phyloP scores from a whole-genome alignment of 2,797 vertebrate genomes.

The Chaenodraco wilsoni region DNA sequence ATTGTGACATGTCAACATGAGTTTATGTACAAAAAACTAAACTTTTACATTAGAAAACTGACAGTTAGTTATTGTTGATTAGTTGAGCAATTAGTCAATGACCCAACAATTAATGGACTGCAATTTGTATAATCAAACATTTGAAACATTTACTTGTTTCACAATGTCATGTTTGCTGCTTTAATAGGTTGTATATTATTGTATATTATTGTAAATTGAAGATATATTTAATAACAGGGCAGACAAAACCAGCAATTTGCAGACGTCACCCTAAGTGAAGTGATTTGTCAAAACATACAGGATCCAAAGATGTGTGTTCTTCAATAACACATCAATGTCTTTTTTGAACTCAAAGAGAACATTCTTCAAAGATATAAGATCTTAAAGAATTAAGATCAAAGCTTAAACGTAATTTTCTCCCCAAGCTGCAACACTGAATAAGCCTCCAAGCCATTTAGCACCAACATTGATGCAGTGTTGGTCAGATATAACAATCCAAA shows the following conservation, averaged over 20 bases:
- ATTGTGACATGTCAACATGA: neutral
- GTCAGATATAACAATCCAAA: neutral
- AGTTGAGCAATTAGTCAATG: neutral
- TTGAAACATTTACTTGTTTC: neutral
- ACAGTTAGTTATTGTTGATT: too few relatives aligned
- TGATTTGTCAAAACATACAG: neutral
- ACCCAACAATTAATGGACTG: neutral
- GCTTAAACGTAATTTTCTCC: neutral
- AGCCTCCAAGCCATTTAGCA: neutral
- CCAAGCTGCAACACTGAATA: neutral
- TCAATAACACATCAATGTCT: neutral
- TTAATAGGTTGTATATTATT: neutral
- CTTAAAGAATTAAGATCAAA: slow-evolving; percentile 14
- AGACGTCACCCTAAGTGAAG: too few relatives aligned
- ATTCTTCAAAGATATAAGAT: neutral
- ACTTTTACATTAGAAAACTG: neutral
- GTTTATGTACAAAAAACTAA: neutral
- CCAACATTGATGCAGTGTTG: slow-evolving; percentile 9
- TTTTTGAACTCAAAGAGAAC: slow-evolving; percentile 7
- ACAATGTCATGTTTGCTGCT: neutral
- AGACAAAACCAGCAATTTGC: neutral
- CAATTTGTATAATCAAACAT: too few relatives aligned
- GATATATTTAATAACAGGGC: neutral
- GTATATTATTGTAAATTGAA: neutral
- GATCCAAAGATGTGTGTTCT: neutral